Evolutionary conservation across 2,797 vertebrate species (phyloP).

Genomic region (Sylvilagus floridanus): DNA sequence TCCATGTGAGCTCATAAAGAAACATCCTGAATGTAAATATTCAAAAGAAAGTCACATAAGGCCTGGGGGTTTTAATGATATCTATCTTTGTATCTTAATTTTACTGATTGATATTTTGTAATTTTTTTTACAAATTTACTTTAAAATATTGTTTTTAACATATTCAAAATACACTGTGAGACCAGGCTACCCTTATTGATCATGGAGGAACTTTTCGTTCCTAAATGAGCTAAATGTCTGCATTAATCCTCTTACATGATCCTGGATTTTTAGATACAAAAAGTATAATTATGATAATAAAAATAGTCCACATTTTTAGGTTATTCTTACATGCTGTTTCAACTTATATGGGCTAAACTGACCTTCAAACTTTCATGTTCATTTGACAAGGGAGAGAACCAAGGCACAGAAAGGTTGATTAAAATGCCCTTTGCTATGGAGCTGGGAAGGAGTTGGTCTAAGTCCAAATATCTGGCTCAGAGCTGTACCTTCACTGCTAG

Average conservation of each 20-base stretch:
- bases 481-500: not conserved
- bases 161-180: not conserved
- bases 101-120: not conserved
- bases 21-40: not conserved
- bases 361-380: not conserved
- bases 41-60: not conserved
- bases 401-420: not conserved
- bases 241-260: not conserved
- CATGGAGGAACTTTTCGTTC: not conserved
- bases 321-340: not conserved
- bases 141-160: conserved; percentile 2
- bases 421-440: not conserved
- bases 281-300: not conserved
- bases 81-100: not conserved
- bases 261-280: not conserved
- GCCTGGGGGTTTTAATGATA: not conserved
- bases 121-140: not conserved
- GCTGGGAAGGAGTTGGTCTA: not conserved
- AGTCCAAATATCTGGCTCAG: not conserved
- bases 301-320: not conserved
- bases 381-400: not conserved
- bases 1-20: not conserved
- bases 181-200: not conserved
- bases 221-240: not conserved
- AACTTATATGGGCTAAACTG: not conserved